These are phyloP conservation scores for Tinea pellionella DNA, from an alignment of 2,888 invertebrate genomes.

Conservation along the genomic window DNA sequence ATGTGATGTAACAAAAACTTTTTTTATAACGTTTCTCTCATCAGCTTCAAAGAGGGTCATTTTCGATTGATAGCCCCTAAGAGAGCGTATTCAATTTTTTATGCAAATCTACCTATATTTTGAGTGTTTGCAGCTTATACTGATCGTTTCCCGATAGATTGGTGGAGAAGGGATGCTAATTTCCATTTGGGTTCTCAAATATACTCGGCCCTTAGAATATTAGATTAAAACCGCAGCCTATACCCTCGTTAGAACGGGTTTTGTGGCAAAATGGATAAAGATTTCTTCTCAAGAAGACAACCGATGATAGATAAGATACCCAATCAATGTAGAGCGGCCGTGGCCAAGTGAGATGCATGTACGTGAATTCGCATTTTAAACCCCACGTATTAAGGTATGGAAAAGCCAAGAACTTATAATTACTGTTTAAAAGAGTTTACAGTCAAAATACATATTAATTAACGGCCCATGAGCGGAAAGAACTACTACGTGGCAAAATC, in stretches of 20 bases:
- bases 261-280: slow-evolving; percentile 19
- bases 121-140: neutral
- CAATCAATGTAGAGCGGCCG: neutral
- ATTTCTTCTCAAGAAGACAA: slow-evolving; percentile 22
- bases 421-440: too few species aligned
- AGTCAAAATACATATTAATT: too few species aligned
- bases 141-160: slow-evolving; percentile 12
- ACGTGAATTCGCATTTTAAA: too few species aligned
- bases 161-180: slow-evolving; percentile 7
- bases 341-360: too few species aligned
- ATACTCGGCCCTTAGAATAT: slow-evolving; percentile 22
- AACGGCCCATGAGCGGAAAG: too few species aligned
- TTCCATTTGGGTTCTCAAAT: slow-evolving; percentile 9
- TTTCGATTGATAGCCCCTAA: neutral
- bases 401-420: too few species aligned
- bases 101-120: slow-evolving; percentile 39
- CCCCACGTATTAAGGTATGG: too few species aligned
- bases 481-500: too few species aligned
- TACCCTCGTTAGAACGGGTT: slow-evolving; percentile 23
- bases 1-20: neutral
- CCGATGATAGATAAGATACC: slow-evolving; percentile 12
- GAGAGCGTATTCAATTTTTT: slow-evolving; percentile 22
- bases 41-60: neutral
- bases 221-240: slow-evolving; percentile 29
- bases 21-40: neutral